Evolutionary conservation across 1,140 invertebrate species (phyloP).

Genomic region (Polypedilum pembai): DNA sequence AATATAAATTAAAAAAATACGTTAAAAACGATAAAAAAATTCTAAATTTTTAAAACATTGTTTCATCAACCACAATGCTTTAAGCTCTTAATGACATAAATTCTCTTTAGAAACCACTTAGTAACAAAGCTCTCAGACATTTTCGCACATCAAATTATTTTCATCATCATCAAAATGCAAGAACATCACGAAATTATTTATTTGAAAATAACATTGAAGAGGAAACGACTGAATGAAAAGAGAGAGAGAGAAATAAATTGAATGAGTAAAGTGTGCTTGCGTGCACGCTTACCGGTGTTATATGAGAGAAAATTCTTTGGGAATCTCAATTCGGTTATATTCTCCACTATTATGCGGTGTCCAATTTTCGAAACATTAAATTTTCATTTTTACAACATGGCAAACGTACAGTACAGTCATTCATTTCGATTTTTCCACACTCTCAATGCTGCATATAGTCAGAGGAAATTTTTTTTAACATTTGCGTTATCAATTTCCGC

Average conservation of each 20-base stretch:
- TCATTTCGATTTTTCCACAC: background rate
- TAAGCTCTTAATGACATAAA: no score
- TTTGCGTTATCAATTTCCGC: conserved; percentile 25
- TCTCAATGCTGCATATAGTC: background rate
- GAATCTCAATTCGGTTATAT: conserved; percentile 11
- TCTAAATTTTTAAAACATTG: no score
- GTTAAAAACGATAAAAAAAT: no score
- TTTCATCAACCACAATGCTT: no score
- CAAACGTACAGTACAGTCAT: background rate
- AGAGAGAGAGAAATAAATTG: background rate
- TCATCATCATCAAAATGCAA: conserved; percentile 10
- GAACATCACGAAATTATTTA: conserved; percentile 3
- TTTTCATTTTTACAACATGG: conserved; percentile 23
- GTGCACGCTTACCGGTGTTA: background rate
- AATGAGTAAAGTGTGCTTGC: background rate
- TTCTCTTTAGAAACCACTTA: no score
- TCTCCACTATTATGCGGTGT: conserved; percentile 4
- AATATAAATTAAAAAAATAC: no score
- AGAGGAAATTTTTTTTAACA: background rate
- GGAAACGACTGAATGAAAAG: background rate
- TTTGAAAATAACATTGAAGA: conserved; percentile 1
- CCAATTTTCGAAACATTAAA: conserved; percentile 28
- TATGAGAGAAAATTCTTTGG: background rate
- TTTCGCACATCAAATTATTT: background rate
- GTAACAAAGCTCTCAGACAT: background rate